Conservation (phyloP, 2,888 invertebrate species). For the Anarsia innoxiella region DNA sequence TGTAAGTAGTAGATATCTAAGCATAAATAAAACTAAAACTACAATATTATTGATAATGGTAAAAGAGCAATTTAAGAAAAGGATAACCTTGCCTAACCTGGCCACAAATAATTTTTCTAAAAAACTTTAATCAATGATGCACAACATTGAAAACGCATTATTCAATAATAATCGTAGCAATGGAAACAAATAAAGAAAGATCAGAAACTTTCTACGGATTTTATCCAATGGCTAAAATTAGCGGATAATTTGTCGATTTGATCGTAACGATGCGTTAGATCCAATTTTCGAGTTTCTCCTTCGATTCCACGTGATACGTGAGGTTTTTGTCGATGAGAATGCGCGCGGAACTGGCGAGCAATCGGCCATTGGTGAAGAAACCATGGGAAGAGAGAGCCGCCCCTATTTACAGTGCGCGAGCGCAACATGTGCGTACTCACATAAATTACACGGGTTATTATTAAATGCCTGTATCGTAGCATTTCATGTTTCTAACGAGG, state of each 20-base stretch:
- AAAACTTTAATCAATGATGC: no score
- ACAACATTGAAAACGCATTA: no score
- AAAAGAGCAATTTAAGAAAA: no score
- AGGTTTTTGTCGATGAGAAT: constrained; percentile 29
- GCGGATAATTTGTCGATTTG: constrained; percentile 6
- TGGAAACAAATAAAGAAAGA: no score
- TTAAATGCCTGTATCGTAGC: constrained; percentile 4
- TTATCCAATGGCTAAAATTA: no score
- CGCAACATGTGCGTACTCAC: constrained; percentile 18
- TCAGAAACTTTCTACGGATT: no score
- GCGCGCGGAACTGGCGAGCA: constrained; percentile 30
- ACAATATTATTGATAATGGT: no score
- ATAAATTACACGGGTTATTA: constrained; percentile 10
- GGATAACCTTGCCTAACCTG: no score
- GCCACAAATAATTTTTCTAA: no score
- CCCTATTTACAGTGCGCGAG: constrained; percentile 19
- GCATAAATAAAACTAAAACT: no score
- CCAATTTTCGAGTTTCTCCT: constrained; percentile 29
- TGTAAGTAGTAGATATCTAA: no score
- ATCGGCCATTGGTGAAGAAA: constrained; percentile 35
- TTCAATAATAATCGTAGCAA: no score
- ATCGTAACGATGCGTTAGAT: constrained; percentile 2
- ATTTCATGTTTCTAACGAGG: constrained; percentile 9
- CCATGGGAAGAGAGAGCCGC: constrained; percentile 52
- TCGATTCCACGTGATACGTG: constrained; percentile 24